Base-by-base conservation (phyloP, 2,113 vertebrate species). In the Stercorarius parasiticus region DNA sequence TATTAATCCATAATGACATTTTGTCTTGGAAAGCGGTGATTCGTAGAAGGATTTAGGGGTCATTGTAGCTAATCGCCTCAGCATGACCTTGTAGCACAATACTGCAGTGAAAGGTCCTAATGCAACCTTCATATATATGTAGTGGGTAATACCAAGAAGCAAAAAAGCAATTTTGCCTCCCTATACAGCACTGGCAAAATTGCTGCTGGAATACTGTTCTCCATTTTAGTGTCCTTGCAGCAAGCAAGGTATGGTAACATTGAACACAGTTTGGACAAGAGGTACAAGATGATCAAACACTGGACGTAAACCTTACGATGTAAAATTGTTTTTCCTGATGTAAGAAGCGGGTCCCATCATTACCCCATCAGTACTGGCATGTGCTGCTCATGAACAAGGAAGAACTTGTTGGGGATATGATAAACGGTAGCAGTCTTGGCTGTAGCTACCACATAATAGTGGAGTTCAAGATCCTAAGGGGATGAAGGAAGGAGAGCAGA, bases 311-410 rank as follows among this genome's bases (percentile, higher is more conserved):
- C 0, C 3, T 47, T 59, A 2, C 6, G 5, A 42, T 26, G 14
- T 29, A 74, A 64, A 78, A 66, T 30, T 49, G 20, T 13, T 42
- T 47, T 62, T 69, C 17, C 10, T 66, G 36, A 14, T 50, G 11
- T 32, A 47, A 9, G 38, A 53, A 55, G 15, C 25, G 5, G 20
- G 3, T 40, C 12, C 16, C 5, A 14, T n/a, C 38, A 38, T 74
- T 53, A 14, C 3, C 34, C 21, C 6, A 23, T 10, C 30, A 29
- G 22, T 16, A 47, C 19, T 2, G 0, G 2, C 1, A 3, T 27
- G 11, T 59, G 20, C 7, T 34, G 1, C 7, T 26, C 5, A 18
- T n/a, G 22, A 59, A 40, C 29, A 74, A 62, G 36, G 43, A 81
- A 78, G 20, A 91, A 30, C 0, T 1, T 20, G 2, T 7, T 55